Evolutionary conservation across 2,113 vertebrate species (phyloP), one percentile per base, ranked within the genome.

Genomic region (Corynorhinus townsendii): DNA sequence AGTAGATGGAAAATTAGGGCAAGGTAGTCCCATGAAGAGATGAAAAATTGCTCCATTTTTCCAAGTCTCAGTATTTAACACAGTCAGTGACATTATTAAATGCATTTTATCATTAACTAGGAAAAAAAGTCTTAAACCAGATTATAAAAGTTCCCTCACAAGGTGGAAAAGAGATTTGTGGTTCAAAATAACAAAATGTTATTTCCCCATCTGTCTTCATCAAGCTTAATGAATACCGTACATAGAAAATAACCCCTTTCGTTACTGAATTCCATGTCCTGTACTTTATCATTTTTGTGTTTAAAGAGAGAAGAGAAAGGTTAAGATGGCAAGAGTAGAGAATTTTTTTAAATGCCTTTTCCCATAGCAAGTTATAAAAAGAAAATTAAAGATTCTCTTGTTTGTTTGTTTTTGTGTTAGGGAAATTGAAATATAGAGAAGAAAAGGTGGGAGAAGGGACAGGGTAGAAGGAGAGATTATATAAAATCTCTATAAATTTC

Each of bases 121-220:
- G 54, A 95, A 96, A 91, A 95, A 95, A 96, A 73, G 43, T 72
- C 87, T 93, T 87, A 93, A 87, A 72, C 14, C 76, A 7, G 28
- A 86, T 73, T 56, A 84, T 40, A 81, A 86, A 85, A 85, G 3
- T 91, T 64, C 56, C 12, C n/a, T 89, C 40, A 11, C 22, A 49
- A 62, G 3, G 28, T 62, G 30, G 52, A 88, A 92, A 77, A 85
- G 35, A 90, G 56, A 90, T 91, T 86, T 91, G 75, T 69, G 24
- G 15, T 92, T 91, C 86, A 52, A 12, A 56, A 89, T 69, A 83
- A 45, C 64, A 88, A 62, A 92, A 91, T 84, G 28, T 77, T 86
- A 90, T 95, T 93, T 95, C 19, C 7, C 86, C 45, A 72, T 40
- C 90, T 91, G 62, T 68, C 76, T 52, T 89, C 66, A 95, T 93